These are phyloP conservation scores for Myotis planiceps DNA, from an alignment of 2,797 vertebrate species.

Conservation along the genomic window DNA sequence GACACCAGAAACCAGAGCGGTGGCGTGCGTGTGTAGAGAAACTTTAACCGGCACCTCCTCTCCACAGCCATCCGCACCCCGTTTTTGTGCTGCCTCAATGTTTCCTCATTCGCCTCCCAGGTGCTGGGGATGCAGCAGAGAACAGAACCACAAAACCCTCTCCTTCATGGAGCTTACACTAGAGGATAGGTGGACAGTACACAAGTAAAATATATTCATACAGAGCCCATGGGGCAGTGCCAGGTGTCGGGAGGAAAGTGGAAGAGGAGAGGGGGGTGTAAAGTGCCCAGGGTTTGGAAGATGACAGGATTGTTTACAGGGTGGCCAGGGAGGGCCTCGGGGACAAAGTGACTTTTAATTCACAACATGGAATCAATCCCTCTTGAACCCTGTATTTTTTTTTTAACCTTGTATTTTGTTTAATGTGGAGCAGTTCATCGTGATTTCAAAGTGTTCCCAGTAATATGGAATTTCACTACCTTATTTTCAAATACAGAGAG, in stretches of 20 bases:
- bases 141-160: background rate
- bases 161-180: background rate
- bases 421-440: background rate
- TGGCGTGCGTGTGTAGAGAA: accelerated
- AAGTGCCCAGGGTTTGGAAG: background rate
- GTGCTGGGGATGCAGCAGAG: background rate
- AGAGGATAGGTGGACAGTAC: background rate
- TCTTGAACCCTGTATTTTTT: background rate
- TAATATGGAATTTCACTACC: background rate
- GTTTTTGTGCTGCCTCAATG: background rate
- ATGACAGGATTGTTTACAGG: accelerated
- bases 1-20: background rate
- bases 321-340: background rate
- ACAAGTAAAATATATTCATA: background rate
- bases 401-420: background rate
- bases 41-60: background rate
- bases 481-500: background rate
- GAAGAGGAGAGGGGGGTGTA: too few species aligned
- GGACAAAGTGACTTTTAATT: background rate
- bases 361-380: background rate
- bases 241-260: background rate
- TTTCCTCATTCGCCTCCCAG: background rate
- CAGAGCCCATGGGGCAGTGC: accelerated
- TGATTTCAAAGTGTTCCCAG: background rate
- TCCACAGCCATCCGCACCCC: accelerated